Percentiles rank a stretch among this genome's conserved stretches.
Conservation (phyloP, 2,888 invertebrate genomes). For the Xylophagus ater region DNA sequence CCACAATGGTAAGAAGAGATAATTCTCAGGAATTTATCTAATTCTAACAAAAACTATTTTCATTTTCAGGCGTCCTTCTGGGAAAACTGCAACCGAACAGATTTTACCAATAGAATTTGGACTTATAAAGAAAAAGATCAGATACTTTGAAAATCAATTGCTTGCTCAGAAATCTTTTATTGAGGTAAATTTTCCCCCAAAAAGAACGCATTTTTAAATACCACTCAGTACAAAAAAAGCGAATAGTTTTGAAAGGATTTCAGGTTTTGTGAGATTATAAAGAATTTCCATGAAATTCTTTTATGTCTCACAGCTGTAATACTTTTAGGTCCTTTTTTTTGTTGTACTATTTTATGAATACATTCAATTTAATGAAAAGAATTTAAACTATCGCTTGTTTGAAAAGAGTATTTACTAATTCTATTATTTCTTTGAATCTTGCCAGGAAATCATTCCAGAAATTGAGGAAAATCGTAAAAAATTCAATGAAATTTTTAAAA, state of each 20-base stretch:
- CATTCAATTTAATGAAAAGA: no score
- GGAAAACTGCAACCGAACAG: constrained; percentile 21
- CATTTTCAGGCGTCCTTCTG: constrained; percentile 21
- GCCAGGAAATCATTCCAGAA: neutral
- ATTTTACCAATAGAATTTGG: constrained; percentile 22
- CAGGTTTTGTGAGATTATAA: no score
- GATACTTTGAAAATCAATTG: constrained; percentile 22
- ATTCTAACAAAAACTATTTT: neutral
- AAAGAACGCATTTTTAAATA: no score
- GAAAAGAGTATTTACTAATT: no score
- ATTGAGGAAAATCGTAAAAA: constrained; percentile 3
- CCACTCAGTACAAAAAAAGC: no score
- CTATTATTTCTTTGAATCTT: no score
- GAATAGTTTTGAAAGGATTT: no score
- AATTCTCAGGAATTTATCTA: neutral
- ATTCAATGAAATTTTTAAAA: neutral
- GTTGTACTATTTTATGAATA: no score
- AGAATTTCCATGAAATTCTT: no score
- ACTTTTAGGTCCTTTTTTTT: no score
- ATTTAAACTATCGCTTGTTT: no score
- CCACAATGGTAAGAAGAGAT: constrained; percentile 20
- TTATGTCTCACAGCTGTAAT: no score
- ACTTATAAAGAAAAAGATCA: constrained; percentile 20
- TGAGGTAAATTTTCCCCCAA: constrained; percentile 18
- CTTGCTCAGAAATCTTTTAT: constrained; percentile 20